phyloP scores from a whole-genome alignment of 2,888 invertebrate genomes.

The Dryobotodes eremita region DNA sequence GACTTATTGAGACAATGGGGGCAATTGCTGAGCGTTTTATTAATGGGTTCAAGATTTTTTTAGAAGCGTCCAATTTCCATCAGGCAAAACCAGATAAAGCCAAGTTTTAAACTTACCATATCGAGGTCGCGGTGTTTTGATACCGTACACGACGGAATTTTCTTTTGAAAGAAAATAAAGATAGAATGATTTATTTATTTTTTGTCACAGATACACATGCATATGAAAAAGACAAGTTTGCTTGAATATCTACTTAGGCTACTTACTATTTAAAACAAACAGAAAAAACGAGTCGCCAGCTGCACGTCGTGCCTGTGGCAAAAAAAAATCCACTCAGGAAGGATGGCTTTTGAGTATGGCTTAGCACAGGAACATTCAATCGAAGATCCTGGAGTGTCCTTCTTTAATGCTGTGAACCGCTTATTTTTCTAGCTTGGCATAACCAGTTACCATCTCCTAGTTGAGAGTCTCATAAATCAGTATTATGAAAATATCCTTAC shows the following conservation, averaged over 20 bases:
- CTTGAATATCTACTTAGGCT: not conserved
- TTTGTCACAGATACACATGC: not conserved
- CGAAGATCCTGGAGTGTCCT: not conserved
- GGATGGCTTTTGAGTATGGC: not conserved
- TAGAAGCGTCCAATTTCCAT: not conserved
- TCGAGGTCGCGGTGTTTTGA: not conserved
- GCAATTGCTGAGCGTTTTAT: not conserved
- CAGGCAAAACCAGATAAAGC: not conserved
- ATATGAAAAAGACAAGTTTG: not conserved
- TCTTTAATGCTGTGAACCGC: not conserved
- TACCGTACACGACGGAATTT: too few species aligned
- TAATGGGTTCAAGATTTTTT: not conserved
- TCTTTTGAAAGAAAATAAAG: not conserved
- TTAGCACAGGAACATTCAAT: not conserved
- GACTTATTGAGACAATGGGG: not conserved
- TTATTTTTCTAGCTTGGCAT: too few species aligned
- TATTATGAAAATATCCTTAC: not conserved
- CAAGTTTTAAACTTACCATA: not conserved
- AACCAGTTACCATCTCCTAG: not conserved
- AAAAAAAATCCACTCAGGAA: not conserved
- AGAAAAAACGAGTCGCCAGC: not conserved
- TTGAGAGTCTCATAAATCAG: not conserved
- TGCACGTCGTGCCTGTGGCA: not conserved
- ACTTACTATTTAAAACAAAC: not conserved
- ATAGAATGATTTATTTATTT: not conserved